These are phyloP conservation scores for Patagioenas fasciata DNA, from an alignment of 2,113 vertebrate species.

Conservation along the genomic window DNA sequence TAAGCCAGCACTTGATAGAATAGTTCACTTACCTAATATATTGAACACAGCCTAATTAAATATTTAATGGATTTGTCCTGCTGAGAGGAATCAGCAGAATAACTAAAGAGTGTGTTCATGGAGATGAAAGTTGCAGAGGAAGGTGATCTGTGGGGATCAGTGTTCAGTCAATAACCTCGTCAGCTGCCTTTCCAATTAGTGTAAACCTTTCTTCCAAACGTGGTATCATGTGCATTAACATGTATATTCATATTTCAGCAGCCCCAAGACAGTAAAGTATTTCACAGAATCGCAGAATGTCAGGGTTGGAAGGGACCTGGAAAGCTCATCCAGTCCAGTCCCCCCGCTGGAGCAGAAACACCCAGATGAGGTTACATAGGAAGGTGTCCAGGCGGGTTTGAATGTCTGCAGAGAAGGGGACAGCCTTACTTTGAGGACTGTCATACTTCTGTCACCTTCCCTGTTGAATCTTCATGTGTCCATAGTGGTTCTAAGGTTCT, in stretches of 20 bases:
- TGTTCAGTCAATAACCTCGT: background rate
- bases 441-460: background rate
- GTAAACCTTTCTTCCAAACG: background rate
- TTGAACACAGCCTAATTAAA: constrained; percentile 39
- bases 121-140: constrained; percentile 1
- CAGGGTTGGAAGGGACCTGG: too few relatives aligned
- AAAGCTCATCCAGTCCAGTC: too few relatives aligned
- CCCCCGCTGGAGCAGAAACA: too few relatives aligned
- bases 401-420: background rate
- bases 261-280: background rate
- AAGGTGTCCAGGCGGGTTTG: too few relatives aligned
- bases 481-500: background rate
- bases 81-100: constrained; percentile 33
- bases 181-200: background rate
- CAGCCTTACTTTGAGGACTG: background rate
- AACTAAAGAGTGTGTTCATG: background rate
- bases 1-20: background rate
- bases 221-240: background rate
- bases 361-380: too few relatives aligned
- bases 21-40: constrained; percentile 24
- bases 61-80: constrained; percentile 30
- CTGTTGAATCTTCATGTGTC: background rate
- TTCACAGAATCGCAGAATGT: background rate
- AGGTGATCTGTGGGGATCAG: background rate
- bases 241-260: background rate